Conservation (phyloP, 2,888 invertebrate genomes). For the Cephalotes varians region DNA sequence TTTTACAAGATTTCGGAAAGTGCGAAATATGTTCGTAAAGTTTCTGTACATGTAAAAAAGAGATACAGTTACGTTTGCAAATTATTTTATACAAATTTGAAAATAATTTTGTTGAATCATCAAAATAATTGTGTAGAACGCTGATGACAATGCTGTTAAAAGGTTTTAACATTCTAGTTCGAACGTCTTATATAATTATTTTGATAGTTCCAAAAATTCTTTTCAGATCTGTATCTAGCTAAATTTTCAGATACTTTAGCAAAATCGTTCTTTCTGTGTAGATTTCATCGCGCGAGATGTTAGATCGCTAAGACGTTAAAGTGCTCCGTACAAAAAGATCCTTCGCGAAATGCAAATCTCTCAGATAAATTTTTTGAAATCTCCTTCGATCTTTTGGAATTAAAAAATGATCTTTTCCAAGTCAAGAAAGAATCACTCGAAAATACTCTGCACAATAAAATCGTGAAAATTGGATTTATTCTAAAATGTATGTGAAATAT, state of each 20-base stretch:
- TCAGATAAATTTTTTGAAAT: not conserved
- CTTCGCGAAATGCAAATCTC: not conserved
- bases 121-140: too few relatives aligned
- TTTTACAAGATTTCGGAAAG: not conserved
- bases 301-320: not conserved
- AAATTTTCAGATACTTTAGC: too few relatives aligned
- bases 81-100: too few relatives aligned
- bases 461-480: not conserved
- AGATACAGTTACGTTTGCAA: not conserved
- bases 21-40: conserved; percentile 10
- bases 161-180: too few relatives aligned
- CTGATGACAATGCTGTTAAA: too few relatives aligned
- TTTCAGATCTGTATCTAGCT: too few relatives aligned
- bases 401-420: not conserved
- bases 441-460: not conserved
- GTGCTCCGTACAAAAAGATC: not conserved
- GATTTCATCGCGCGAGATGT: not conserved
- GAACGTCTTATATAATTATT: too few relatives aligned
- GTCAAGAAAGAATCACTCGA: not conserved
- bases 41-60: conserved; percentile 4
- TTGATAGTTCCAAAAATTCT: too few relatives aligned
- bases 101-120: too few relatives aligned
- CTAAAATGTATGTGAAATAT: not conserved
- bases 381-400: not conserved
- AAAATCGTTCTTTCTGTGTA: too few relatives aligned